Conservation (phyloP, 2,888 invertebrate species). For the Clunio marinus region DNA sequence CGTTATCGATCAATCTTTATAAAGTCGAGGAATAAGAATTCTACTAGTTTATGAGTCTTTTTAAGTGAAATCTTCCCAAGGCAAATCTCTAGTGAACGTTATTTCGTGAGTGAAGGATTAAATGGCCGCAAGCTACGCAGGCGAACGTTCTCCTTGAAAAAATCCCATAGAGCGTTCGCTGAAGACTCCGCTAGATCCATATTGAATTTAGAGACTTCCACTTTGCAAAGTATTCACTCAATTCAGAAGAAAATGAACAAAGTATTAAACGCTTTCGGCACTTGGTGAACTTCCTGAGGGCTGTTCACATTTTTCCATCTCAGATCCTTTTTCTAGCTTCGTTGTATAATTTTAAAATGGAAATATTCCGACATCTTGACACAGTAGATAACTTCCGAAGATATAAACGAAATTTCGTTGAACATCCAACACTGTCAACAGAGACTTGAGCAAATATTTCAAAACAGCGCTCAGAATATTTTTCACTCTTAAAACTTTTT, state of each 20-base stretch:
- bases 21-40: too few relatives aligned
- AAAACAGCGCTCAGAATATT: not conserved
- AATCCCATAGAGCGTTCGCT: too few relatives aligned
- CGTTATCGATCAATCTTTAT: not conserved
- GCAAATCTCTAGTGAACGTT: not conserved
- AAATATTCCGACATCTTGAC: not conserved
- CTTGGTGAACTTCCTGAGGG: not conserved
- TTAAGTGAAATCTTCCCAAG: not conserved
- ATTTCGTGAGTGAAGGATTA: not conserved
- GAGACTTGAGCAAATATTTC: not conserved
- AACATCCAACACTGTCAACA: not conserved
- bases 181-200: constrained; percentile 1
- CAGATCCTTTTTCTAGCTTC: constrained; percentile 1
- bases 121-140: not conserved
- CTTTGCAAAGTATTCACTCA: constrained; percentile 1
- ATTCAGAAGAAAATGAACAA: not conserved
- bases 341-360: not conserved
- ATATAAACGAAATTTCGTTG: not conserved
- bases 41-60: not conserved
- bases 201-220: constrained; percentile 10
- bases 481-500: not conserved
- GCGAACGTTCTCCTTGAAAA: not conserved
- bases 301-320: not conserved
- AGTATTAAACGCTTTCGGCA: not conserved
- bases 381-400: not conserved